A percentile compares a stretch with the other conserved stretches of the same genome.
phyloP scores from a whole-genome alignment of 2,888 invertebrate genomes.

The Calameuta filiformis region DNA sequence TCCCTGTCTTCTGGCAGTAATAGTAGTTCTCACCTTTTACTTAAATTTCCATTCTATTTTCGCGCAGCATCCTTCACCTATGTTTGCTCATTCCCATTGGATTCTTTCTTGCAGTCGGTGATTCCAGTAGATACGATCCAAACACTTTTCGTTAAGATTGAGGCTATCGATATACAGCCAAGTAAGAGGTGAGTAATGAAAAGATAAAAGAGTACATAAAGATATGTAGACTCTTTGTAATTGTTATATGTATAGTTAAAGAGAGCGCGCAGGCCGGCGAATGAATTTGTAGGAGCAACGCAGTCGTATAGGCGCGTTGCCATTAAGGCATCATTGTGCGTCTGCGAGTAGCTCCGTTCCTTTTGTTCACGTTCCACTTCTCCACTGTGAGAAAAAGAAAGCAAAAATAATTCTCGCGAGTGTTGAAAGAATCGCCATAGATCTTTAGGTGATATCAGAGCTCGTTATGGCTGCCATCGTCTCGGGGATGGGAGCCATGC shows the following conservation, averaged over 20 bases:
- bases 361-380: neutral
- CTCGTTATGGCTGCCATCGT: neutral
- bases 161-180: neutral
- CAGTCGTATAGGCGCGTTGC: conserved; percentile 24
- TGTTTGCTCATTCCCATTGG: neutral
- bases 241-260: neutral
- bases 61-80: neutral
- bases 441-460: neutral
- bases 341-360: conserved; percentile 26
- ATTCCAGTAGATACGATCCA: neutral
- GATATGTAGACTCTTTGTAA: neutral
- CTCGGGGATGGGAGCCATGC: neutral
- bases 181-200: neutral
- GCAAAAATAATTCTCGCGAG: neutral
- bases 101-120: neutral
- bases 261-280: neutral
- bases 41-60: neutral
- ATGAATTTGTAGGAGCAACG: conserved; percentile 11
- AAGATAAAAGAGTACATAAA: neutral
- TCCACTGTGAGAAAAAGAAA: neutral
- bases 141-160: neutral
- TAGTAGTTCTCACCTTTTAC: neutral
- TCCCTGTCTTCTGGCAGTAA: conserved; percentile 19
- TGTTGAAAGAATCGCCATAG: neutral
- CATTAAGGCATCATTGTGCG: conserved; percentile 59